Base-by-base conservation (phyloP, 2,797 vertebrate species). In the Perodicticus potto region DNA sequence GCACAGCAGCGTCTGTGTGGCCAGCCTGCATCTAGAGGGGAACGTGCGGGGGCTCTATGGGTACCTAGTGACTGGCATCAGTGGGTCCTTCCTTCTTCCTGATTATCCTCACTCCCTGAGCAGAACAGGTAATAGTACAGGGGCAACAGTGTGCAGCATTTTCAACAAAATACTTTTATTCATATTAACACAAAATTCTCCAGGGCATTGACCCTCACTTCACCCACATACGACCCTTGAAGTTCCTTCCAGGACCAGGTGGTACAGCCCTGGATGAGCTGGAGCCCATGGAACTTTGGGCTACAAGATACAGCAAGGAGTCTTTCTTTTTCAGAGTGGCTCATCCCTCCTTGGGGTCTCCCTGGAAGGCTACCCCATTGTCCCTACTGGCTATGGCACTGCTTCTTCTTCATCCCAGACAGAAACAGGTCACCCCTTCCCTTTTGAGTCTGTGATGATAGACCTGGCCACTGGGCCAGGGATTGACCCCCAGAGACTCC, bases 141-240 rank as follows among this genome's bases (percentile, higher is more conserved):
- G 12, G 70, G 32, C n/a, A 55, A 34, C 22, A 16, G 55, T 17
- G 37, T 49, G 2, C 45, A 77, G 13, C 37, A 17, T 84, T 65
- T 83, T 32, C 76, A 83, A 61, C 17, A 55, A 86, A 83, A 69
- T 16, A 11, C 37, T 9, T 96, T 96, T 93, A 95, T 89, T 92
- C 1, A 59, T 16, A 67, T 5, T 72, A 34, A 67, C 5, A 22
- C 27, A 53, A 1, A 34, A 29, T 27, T 12, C 2, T 19, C 69
- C 67, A 43, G 72, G 27, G 27, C 69, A 29, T 22, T 27, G 32
- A 22, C 20, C 61, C 55, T 27, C 45, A 49, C 45, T 20, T 17
- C 29, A 2, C 23, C 12, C 5, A 4, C 61, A 34, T 13, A 25
- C 8, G 29, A 27, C 27, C 78, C 65, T 19, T 69, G 11, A 20